These are phyloP conservation scores for Spilosoma lubricipeda DNA, from an alignment of 2,888 invertebrate genomes.

Conservation along the genomic window DNA sequence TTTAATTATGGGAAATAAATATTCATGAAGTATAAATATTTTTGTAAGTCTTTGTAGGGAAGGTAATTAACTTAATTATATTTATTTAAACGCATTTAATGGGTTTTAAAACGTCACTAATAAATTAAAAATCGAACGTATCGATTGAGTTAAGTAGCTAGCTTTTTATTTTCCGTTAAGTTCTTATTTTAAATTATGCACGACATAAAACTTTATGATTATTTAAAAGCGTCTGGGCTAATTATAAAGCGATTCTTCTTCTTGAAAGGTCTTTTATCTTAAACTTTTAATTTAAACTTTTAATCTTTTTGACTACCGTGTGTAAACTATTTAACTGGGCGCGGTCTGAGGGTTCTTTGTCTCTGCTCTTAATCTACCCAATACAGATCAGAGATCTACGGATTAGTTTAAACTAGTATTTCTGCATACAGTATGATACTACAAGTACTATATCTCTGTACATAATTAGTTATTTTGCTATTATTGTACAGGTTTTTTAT, in stretches of 20 bases:
- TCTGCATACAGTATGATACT: background rate
- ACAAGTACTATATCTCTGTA: too few species aligned
- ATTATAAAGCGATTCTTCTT: background rate
- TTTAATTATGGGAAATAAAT: conserved; percentile 25
- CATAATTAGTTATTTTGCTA: background rate
- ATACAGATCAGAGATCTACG: too few species aligned
- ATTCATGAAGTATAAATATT: conserved; percentile 46
- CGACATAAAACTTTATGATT: background rate
- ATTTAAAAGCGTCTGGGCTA: background rate
- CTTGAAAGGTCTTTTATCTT: background rate
- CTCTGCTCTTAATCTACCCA: background rate
- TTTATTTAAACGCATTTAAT: conserved; percentile 2
- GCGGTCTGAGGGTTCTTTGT: conserved; percentile 6
- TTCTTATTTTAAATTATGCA: conserved; percentile 8
- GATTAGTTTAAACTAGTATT: background rate
- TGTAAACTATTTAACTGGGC: background rate
- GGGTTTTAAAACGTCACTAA: background rate
- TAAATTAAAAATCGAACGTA: background rate
- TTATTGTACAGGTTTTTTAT: too few species aligned
- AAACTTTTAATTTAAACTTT: background rate
- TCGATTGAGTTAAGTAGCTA: background rate
- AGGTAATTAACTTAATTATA: conserved; percentile 9
- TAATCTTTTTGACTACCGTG: background rate
- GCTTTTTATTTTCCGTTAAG: background rate
- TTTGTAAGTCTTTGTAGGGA: conserved; percentile 7